phyloP scores from a whole-genome alignment of 1,140 invertebrate genomes.

The Mizuhopecten yessoensis region DNA sequence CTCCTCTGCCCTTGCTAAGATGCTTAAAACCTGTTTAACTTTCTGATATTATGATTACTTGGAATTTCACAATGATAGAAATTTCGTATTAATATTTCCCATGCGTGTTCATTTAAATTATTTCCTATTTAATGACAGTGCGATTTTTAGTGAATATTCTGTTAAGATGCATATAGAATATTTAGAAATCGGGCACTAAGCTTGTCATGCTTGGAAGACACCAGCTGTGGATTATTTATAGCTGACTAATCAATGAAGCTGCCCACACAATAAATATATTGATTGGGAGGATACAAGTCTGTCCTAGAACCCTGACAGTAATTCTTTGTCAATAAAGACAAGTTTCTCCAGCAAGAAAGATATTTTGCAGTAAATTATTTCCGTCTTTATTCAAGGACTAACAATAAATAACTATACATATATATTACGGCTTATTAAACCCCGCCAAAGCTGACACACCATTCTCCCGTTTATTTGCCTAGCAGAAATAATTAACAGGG shows the following conservation, averaged over 20 bases:
- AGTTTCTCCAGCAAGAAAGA: not conserved
- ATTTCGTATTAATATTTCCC: no score
- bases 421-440: not conserved
- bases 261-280: conserved; percentile 37
- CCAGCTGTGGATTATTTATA: not conserved
- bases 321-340: conserved; percentile 27
- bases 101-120: no score
- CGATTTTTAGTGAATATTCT: no score
- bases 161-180: no score
- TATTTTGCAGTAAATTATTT: not conserved
- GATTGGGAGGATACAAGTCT: not conserved
- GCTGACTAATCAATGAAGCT: not conserved
- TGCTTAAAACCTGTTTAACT: no score
- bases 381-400: not conserved
- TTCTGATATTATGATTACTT: no score
- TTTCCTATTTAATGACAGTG: no score
- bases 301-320: conserved; percentile 30
- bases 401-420: not conserved
- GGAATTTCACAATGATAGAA: no score
- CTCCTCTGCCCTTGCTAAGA: not conserved
- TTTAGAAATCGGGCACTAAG: not conserved
- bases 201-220: not conserved
- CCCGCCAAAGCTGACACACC: no score
- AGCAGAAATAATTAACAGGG: no score
- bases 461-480: no score